Conservation (phyloP, 2,888 invertebrate species). For the Hesperia comma region DNA sequence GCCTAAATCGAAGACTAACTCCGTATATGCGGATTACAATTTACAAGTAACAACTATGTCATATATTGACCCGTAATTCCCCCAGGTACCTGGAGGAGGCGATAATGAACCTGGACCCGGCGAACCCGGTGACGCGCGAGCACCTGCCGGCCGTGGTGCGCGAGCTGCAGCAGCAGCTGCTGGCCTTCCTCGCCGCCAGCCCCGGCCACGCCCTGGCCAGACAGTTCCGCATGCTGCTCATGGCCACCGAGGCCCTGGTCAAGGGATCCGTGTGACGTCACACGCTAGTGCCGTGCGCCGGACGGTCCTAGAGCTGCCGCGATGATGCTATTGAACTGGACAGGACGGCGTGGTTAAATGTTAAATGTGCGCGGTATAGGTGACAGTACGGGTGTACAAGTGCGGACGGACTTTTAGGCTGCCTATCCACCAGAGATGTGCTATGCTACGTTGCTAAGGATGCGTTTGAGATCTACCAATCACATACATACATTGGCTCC, state of each 20-base stretch:
- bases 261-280: constrained; percentile 62
- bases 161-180: constrained; percentile 90
- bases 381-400: no score
- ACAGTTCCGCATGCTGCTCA: constrained; percentile 88
- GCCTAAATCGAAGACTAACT: no score
- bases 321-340: no score
- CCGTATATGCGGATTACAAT: no score
- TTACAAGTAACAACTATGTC: not conserved
- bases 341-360: no score
- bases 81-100: constrained; percentile 95
- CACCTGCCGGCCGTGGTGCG: constrained; percentile 91
- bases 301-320: not conserved
- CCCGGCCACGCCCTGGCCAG: constrained; percentile 86
- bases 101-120: constrained; percentile 90
- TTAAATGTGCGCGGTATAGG: no score
- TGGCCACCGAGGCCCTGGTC: constrained; percentile 86
- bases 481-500: no score
- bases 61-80: not conserved
- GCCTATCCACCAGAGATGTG: no score
- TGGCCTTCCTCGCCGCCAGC: constrained; percentile 86
- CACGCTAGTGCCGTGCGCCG: not conserved
- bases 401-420: no score
- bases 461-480: no score
- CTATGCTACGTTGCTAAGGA: no score
- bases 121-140: constrained; percentile 90